These are phyloP conservation scores for Saxicola maurus DNA, from an alignment of 2,797 vertebrate species.

Conservation along the genomic window DNA sequence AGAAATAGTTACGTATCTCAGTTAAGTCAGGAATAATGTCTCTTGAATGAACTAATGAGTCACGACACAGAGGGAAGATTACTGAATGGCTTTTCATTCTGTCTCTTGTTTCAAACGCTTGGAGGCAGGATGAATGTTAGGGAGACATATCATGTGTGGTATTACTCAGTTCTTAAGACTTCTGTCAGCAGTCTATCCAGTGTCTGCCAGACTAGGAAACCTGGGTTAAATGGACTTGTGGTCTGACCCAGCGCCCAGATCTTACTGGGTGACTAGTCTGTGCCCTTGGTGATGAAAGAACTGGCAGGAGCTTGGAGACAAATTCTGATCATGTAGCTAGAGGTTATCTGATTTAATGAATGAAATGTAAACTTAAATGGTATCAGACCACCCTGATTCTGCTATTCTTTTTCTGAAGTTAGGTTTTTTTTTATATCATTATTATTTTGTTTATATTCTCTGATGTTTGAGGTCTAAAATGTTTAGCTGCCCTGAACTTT, in stretches of 20 bases:
- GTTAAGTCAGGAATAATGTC: neutral
- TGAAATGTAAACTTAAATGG: neutral
- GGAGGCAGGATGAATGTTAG: neutral
- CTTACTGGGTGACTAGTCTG: neutral
- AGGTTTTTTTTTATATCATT: neutral
- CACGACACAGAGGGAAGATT: neutral
- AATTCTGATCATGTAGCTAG: neutral
- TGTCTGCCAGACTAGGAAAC: neutral
- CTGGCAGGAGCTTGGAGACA: neutral
- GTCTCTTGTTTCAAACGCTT: neutral
- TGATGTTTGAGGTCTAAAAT: neutral
- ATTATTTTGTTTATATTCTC: neutral
- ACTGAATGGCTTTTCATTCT: neutral
- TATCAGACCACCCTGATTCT: neutral
- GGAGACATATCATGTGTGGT: accelerated
- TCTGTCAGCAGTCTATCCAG: neutral
- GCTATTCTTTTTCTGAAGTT: neutral
- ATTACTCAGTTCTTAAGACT: neutral
- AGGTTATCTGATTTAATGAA: neutral
- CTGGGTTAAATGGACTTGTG: neutral
- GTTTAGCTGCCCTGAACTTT: neutral
- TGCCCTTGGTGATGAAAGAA: neutral
- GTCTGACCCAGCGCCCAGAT: neutral
- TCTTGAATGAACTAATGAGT: neutral
- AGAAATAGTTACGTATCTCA: neutral